These are phyloP conservation scores for Cheumatopsyche charites DNA, from an alignment of 1,140 invertebrate genomes.

Conservation along the genomic window DNA sequence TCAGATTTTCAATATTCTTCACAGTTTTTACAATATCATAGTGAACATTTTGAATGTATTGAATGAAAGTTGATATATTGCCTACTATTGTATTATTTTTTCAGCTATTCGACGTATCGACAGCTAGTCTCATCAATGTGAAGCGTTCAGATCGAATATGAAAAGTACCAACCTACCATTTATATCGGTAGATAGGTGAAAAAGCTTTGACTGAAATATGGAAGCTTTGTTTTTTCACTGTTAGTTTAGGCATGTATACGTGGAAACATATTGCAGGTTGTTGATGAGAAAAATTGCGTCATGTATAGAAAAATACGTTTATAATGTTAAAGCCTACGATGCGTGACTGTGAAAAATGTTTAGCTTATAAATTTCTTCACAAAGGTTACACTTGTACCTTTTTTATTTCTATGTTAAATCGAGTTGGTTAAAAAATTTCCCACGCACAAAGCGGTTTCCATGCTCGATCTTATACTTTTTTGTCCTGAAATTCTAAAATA, in stretches of 20 bases:
- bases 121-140: neutral
- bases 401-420: no score
- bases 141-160: neutral
- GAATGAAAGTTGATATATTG: neutral
- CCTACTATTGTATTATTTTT: no score
- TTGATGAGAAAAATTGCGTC: conserved; percentile 2
- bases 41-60: no score
- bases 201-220: no score
- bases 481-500: no score
- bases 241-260: neutral
- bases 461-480: no score
- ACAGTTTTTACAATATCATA: no score
- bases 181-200: neutral
- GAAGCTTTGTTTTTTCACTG: no score
- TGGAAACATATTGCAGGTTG: neutral
- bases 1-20: no score
- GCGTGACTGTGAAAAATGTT: conserved; percentile 5
- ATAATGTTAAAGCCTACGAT: neutral
- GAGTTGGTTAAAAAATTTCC: no score
- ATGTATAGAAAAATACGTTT: neutral
- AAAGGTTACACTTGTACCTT: neutral
- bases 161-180: conserved; percentile 13
- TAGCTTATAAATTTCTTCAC: neutral
- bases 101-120: neutral
- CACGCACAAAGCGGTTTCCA: no score